Evolutionary conservation across 1,140 invertebrate species (phyloP), one percentile per base, ranked within the genome.

Genomic region (Drosophila pallidifrons): DNA sequence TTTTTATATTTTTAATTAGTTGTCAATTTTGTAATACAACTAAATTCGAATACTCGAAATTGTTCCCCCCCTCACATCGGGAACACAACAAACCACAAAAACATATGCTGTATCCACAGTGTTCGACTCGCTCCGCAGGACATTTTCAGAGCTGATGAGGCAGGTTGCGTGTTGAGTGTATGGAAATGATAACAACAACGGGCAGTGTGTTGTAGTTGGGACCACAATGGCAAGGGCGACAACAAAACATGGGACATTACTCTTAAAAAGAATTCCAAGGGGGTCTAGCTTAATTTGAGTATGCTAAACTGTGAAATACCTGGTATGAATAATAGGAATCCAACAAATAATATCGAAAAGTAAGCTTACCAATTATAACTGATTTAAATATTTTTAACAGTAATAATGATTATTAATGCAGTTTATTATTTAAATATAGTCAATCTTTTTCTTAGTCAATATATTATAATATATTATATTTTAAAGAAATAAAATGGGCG

Each of bases 1-100:
- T 15, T 61, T 55, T 43, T n/a, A 66, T 47, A 73, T 66, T 78
- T 78, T 66, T 57, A 78, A 70, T 74, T 51, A 63, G 61, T 64
- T 58, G 58, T 79, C 52, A 46, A 58, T 66, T 65, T 69, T n/a
- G n/a, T 59, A 45, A 35, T 46, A 32, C n/a, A 32, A 54, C 49
- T 3, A 4, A 13, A 30, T 32, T n/a, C 49, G 35, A 11, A 20
- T 41, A 20, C 41, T 38, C 13, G 4, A 57, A 28, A 43, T 58
- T 43, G 38, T 45, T 57, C 7, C 0, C 5, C 5, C 30, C 0
- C 30, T 32, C 1, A 32, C 30, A 32, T 1, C 30, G 5, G 2
- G 30, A 0, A 8, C 35, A 15, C 15, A 1, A 4, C 5, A 20
- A 38, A 47, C 51, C 60, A 38, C 59, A 71, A 54, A 52, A 47